Percentiles rank a stretch among this genome's conserved stretches.
These are phyloP conservation scores for Myripristis murdjan DNA, from an alignment of 2,797 vertebrate genomes.

Conservation along the genomic window DNA sequence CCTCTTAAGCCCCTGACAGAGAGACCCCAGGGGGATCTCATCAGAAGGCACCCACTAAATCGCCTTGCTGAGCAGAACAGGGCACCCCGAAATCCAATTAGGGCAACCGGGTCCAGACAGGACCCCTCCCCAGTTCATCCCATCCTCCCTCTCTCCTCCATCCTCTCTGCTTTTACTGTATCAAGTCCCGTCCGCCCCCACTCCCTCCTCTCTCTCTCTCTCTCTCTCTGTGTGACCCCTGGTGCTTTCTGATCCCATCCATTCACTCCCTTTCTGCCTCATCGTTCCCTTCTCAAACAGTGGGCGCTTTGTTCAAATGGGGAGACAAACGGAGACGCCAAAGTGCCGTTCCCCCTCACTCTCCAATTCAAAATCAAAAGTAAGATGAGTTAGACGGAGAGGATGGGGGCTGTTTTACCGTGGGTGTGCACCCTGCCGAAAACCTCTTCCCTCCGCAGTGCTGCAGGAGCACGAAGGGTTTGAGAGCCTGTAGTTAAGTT, in stretches of 20 bases:
- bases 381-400: background rate
- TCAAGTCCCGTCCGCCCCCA: conserved; percentile 43
- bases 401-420: no score
- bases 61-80: conserved; percentile 61
- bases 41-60: conserved; percentile 49
- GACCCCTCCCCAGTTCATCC: conserved; percentile 51
- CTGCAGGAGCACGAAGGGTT: no score
- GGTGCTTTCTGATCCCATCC: conserved; percentile 16
- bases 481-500: no score
- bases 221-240: conserved; percentile 16
- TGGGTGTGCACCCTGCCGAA: no score
- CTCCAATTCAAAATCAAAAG: background rate
- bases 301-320: conserved; percentile 51
- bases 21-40: conserved; percentile 39
- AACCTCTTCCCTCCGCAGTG: no score
- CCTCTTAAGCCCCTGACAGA: conserved; percentile 64
- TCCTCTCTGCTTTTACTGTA: conserved; percentile 49
- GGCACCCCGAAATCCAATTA: conserved; percentile 81
- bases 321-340: background rate
- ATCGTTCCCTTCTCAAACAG: conserved; percentile 54
- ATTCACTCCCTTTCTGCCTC: conserved; percentile 24
- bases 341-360: background rate
- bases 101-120: conserved; percentile 51
- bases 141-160: conserved; percentile 15
- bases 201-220: no score